These are phyloP conservation scores for Eueides isabella DNA, from an alignment of 1,140 invertebrate species.

Conservation along the genomic window DNA sequence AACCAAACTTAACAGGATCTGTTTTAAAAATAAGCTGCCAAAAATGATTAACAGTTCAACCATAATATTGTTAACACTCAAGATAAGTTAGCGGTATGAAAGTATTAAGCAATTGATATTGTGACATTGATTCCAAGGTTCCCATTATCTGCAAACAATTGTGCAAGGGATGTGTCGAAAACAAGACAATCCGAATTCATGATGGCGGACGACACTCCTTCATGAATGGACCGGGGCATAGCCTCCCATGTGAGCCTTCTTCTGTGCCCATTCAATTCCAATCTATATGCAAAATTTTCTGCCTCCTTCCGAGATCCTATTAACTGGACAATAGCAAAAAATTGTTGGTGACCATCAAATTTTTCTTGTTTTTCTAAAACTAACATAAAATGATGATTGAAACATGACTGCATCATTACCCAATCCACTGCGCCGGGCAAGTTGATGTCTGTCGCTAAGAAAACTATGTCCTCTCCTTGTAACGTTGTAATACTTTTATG, in stretches of 20 bases:
- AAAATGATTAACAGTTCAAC: slow-evolving; percentile 2
- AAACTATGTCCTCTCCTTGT: slow-evolving; percentile 99
- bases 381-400: slow-evolving; percentile 99
- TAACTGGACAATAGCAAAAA: slow-evolving; percentile 99
- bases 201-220: slow-evolving; percentile 99
- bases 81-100: slow-evolving; percentile 31
- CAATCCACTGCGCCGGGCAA: slow-evolving; percentile 99
- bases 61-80: slow-evolving; percentile 22
- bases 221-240: slow-evolving; percentile 98
- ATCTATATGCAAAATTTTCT: slow-evolving; percentile 98
- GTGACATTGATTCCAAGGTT: slow-evolving; percentile 99
- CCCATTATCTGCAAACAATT: slow-evolving; percentile 99
- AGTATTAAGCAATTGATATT: slow-evolving; percentile 91
- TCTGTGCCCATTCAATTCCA: slow-evolving; percentile 97
- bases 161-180: slow-evolving; percentile 98
- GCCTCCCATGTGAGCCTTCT: slow-evolving; percentile 99
- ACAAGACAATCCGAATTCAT: slow-evolving; percentile 99
- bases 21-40: not conserved
- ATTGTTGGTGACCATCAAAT: slow-evolving; percentile 98
- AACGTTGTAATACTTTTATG: slow-evolving; percentile 99
- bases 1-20: not conserved
- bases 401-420: slow-evolving; percentile 99
- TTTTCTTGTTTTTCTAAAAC: slow-evolving; percentile 99
- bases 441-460: slow-evolving; percentile 99
- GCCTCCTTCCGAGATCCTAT: slow-evolving; percentile 99